Percentiles rank a stretch among this genome's conserved stretches.
These are phyloP conservation scores for Mareca penelope DNA, from an alignment of 2,797 vertebrate genomes.

Conservation along the genomic window DNA sequence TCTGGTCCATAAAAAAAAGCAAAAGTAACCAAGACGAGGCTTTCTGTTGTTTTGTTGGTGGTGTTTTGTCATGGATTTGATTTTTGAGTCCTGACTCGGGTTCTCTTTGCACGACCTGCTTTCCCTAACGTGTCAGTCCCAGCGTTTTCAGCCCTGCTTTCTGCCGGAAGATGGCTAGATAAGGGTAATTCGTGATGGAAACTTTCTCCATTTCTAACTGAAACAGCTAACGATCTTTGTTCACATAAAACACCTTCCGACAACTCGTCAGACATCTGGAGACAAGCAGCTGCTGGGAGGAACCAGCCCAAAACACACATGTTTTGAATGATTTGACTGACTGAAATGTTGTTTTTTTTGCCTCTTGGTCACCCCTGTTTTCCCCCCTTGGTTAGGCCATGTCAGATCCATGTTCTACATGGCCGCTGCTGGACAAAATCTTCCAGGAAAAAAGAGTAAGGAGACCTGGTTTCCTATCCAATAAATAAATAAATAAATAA, in stretches of 20 bases:
- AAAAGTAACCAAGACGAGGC: not conserved
- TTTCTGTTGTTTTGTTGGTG: not conserved
- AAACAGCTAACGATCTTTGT: not conserved
- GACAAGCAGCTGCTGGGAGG: not conserved
- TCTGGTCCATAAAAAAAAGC: not conserved
- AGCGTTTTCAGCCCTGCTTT: not conserved
- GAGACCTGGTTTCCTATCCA: not conserved
- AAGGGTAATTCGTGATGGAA: not conserved
- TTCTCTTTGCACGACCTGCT: not conserved
- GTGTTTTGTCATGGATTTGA: not conserved
- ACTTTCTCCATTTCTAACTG: not conserved
- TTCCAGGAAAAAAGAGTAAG: not conserved
- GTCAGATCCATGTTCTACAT: not conserved
- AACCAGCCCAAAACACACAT: not conserved
- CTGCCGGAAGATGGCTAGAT: accelerated
- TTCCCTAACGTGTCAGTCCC: not conserved
- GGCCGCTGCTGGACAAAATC: not conserved
- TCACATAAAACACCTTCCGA: not conserved
- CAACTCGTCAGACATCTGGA: slow-evolving; percentile 40
- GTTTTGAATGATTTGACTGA: not conserved
- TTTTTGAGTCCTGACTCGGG: not conserved
- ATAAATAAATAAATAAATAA: not conserved
- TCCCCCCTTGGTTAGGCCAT: not conserved
- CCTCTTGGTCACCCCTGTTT: not conserved
- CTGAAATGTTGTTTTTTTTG: not conserved